These are phyloP conservation scores for Penaeus monodon DNA, from an alignment of 2,888 invertebrate species.

Conservation along the genomic window DNA sequence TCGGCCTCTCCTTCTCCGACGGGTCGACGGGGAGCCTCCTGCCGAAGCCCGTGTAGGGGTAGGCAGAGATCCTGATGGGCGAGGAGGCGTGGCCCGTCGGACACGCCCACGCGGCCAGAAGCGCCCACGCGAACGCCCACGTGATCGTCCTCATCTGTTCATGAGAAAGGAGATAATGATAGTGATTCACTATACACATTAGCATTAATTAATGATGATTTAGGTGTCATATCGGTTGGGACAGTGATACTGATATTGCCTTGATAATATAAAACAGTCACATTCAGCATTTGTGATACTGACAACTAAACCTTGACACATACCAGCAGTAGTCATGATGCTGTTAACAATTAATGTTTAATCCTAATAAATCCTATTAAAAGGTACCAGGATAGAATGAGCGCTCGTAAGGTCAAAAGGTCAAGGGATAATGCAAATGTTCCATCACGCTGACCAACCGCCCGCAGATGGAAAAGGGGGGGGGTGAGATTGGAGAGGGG, in stretches of 20 bases:
- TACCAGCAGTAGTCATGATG: background rate
- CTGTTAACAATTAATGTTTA: background rate
- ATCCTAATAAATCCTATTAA: too few relatives aligned
- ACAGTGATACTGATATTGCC: background rate
- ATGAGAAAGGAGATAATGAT: background rate
- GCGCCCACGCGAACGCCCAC: slow-evolving; percentile 1
- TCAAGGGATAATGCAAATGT: background rate
- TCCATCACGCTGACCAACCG: background rate
- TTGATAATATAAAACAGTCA: too few relatives aligned
- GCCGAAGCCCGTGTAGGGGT: slow-evolving; percentile 20
- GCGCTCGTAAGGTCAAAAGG: too few relatives aligned
- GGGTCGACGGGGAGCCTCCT: background rate
- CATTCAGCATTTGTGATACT: too few relatives aligned
- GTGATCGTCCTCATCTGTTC: slow-evolving; percentile 18
- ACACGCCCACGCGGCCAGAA: slow-evolving; percentile 25
- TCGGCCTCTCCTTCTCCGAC: slow-evolving; percentile 19
- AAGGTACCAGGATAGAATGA: too few relatives aligned
- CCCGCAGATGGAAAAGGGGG: background rate
- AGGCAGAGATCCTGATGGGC: slow-evolving; percentile 44
- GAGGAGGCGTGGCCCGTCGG: slow-evolving; percentile 17
- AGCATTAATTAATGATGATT: background rate
- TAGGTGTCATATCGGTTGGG: background rate
- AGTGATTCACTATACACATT: background rate
- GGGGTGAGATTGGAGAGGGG: background rate
- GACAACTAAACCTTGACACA: background rate